Conservation (phyloP, 2,888 invertebrate species). For the Netelia inedita region DNA sequence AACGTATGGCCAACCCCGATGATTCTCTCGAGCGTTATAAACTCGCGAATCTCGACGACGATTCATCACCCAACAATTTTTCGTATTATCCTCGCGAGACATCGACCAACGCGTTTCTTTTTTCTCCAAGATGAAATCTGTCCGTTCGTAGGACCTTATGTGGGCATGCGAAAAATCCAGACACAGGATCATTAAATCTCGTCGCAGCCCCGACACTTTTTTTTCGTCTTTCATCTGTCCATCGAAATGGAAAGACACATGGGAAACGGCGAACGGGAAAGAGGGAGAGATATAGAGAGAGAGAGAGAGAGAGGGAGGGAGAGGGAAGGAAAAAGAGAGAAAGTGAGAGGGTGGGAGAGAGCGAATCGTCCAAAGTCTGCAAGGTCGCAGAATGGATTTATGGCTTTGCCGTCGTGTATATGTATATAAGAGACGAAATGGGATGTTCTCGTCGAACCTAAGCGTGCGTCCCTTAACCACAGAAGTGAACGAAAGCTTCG, state of each 20-base stretch:
- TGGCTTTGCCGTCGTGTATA: constrained; percentile 48
- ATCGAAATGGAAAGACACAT: constrained; percentile 58
- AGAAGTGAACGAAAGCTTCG: constrained; percentile 47
- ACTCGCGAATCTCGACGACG: background rate
- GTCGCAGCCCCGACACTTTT: constrained; percentile 38
- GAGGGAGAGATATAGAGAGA: constrained; percentile 13
- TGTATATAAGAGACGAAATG: constrained; percentile 56
- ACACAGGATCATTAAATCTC: constrained; percentile 61
- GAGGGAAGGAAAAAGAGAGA: constrained; percentile 1
- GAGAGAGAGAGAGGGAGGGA: constrained; percentile 34
- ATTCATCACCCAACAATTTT: background rate
- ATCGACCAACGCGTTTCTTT: background rate
- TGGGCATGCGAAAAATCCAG: constrained; percentile 53
- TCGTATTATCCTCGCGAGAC: background rate
- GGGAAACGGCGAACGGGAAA: background rate
- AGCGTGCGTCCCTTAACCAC: constrained; percentile 34
- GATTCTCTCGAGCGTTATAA: no score
- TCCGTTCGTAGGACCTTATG: constrained; percentile 31
- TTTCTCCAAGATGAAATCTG: constrained; percentile 34
- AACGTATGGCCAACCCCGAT: background rate
- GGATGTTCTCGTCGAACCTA: constrained; percentile 51
- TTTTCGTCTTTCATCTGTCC: constrained; percentile 31
- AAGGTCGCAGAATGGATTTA: constrained; percentile 65
- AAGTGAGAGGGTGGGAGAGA: constrained; percentile 37
- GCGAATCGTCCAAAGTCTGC: constrained; percentile 51